These are phyloP conservation scores for Unio delphinus DNA, from an alignment of 2,888 invertebrate genomes.

Conservation along the genomic window DNA sequence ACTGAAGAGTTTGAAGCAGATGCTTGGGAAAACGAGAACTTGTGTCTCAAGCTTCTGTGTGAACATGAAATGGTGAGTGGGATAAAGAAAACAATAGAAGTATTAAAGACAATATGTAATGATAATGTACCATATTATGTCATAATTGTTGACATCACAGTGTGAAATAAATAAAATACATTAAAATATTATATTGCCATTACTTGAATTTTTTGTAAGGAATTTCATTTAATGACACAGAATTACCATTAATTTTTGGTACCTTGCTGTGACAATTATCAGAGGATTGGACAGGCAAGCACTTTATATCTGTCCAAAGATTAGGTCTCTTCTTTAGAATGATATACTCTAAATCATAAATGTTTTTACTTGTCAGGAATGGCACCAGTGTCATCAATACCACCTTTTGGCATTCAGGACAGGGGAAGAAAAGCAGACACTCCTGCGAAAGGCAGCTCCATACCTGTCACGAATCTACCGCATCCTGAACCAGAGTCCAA, in stretches of 20 bases:
- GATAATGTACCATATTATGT: not conserved
- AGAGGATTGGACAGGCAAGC: too few relatives aligned
- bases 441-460: slow-evolving; percentile 46
- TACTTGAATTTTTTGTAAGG: too few relatives aligned
- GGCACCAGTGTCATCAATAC: slow-evolving; percentile 53
- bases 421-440: slow-evolving; percentile 40
- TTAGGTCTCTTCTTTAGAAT: too few relatives aligned
- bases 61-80: slow-evolving; percentile 55
- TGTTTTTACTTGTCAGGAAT: slow-evolving; percentile 41
- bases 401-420: slow-evolving; percentile 43
- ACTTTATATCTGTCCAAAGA: too few relatives aligned
- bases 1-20: slow-evolving; percentile 37
- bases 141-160: too few relatives aligned
- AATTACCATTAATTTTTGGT: too few relatives aligned
- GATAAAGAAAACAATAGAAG: slow-evolving; percentile 1
- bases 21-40: slow-evolving; percentile 53
- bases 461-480: slow-evolving; percentile 56
- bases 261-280: too few relatives aligned
- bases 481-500: slow-evolving; percentile 54
- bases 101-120: not conserved
- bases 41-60: slow-evolving; percentile 56
- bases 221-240: too few relatives aligned
- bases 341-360: too few relatives aligned
- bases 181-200: too few relatives aligned
- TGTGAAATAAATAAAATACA: too few relatives aligned